A percentile compares a stretch with the other conserved stretches of the same genome.
phyloP scores from a whole-genome alignment of 1,140 invertebrate genomes.

The Drosophila bocki region DNA sequence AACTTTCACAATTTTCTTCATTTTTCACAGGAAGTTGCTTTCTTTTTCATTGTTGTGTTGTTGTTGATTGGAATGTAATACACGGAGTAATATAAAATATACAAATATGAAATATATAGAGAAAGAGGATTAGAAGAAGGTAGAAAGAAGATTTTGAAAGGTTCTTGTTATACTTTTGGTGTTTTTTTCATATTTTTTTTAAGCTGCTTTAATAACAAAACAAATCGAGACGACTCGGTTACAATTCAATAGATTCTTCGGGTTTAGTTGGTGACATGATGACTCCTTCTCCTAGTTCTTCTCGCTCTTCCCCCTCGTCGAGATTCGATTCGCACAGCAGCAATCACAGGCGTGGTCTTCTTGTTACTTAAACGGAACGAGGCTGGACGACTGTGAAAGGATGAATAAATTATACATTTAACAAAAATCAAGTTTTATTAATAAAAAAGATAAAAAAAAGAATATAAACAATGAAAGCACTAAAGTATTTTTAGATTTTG shows the following conservation, averaged over 20 bases:
- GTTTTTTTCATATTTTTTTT: slow-evolving; percentile 31
- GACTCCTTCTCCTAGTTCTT: slow-evolving; percentile 49
- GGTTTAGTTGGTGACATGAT: slow-evolving; percentile 28
- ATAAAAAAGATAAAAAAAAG: background rate
- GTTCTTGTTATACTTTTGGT: slow-evolving; percentile 49
- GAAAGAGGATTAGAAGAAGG: slow-evolving; percentile 23
- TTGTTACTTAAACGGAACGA: slow-evolving; percentile 87
- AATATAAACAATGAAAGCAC: background rate
- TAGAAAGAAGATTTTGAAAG: slow-evolving; percentile 9
- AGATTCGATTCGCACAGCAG: slow-evolving; percentile 80
- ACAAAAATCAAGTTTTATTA: background rate
- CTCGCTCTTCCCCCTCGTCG: slow-evolving; percentile 39
- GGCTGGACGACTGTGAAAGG: slow-evolving; percentile 87
- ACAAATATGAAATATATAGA: slow-evolving; percentile 41
- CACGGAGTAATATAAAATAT: slow-evolving; percentile 44
- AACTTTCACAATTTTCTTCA: slow-evolving; percentile 35
- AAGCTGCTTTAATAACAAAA: slow-evolving; percentile 71
- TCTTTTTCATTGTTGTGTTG: slow-evolving; percentile 14
- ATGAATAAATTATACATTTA: slow-evolving; percentile 8
- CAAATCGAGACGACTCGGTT: slow-evolving; percentile 71
- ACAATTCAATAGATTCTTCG: slow-evolving; percentile 46
- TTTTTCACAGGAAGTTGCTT: slow-evolving; percentile 23
- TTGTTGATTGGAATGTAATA: slow-evolving; percentile 45
- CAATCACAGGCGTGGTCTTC: slow-evolving; percentile 88
- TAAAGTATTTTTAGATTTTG: background rate